A percentile compares a stretch with the other conserved stretches of the same genome.
These are phyloP conservation scores for Drosophila sucinea DNA, from an alignment of 1,140 invertebrate genomes.

Conservation along the genomic window DNA sequence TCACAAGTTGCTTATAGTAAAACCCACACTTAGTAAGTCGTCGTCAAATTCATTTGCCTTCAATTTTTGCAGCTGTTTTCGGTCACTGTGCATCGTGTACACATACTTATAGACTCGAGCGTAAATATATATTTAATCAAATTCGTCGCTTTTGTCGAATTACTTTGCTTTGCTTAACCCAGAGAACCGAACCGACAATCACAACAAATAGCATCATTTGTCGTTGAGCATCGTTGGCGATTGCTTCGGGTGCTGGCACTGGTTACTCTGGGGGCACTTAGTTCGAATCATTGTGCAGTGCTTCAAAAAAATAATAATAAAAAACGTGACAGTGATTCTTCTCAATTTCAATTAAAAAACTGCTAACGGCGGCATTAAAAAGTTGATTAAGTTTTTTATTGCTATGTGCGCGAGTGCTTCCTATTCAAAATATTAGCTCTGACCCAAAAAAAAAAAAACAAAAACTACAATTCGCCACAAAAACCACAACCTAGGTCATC, in stretches of 20 bases:
- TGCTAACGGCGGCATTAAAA: constrained; percentile 37
- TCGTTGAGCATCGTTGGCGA: constrained; percentile 62
- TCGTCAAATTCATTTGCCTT: not conserved
- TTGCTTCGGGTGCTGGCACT: constrained; percentile 34
- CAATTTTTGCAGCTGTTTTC: not conserved
- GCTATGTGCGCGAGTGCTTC: not conserved
- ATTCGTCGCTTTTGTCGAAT: constrained; percentile 41
- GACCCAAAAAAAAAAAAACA: not conserved
- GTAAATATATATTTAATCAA: constrained; percentile 70
- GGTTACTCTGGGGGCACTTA: constrained; percentile 10
- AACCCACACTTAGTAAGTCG: too few species aligned
- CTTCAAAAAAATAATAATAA: constrained; percentile 1
- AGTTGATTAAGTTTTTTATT: constrained; percentile 30
- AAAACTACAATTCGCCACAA: constrained; percentile 43
- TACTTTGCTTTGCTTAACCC: constrained; percentile 32
- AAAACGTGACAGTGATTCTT: constrained; percentile 18
- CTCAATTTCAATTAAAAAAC: constrained; percentile 47
- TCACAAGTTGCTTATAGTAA: too few species aligned
- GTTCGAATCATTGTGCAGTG: constrained; percentile 17
- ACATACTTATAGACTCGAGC: constrained; percentile 35
- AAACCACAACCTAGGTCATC: constrained; percentile 61
- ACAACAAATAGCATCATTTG: constrained; percentile 71
- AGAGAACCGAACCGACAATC: constrained; percentile 42
- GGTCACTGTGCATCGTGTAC: constrained; percentile 43
- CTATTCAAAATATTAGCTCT: constrained; percentile 6